A percentile compares a stretch with the other conserved stretches of the same genome.
phyloP scores from a whole-genome alignment of 2,888 invertebrate genomes.

The Calameuta filiformis region DNA sequence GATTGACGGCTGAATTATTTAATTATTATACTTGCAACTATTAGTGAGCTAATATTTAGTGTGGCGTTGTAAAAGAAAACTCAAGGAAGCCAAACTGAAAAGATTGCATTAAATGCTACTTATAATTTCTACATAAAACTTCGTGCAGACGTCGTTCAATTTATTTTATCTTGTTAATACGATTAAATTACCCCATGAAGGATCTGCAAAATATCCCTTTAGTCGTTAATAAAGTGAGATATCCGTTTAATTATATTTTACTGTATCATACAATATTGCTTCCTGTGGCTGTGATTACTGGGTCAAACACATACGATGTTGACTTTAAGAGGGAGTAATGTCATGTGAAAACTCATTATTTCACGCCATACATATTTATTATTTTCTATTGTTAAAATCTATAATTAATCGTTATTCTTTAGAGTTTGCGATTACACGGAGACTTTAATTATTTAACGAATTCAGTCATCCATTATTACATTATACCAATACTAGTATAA shows the following conservation, averaged over 20 bases:
- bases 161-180: neutral
- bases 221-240: neutral
- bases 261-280: slow-evolving; percentile 55
- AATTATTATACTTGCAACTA: neutral
- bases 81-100: neutral
- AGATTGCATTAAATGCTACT: neutral
- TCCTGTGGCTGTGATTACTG: slow-evolving; percentile 64
- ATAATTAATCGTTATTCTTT: slow-evolving; percentile 27
- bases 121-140: neutral
- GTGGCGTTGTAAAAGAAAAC: neutral
- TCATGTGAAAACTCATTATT: slow-evolving; percentile 60
- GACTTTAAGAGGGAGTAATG: slow-evolving; percentile 64
- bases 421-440: neutral
- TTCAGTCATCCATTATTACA: slow-evolving; percentile 4
- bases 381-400: slow-evolving; percentile 34
- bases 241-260: slow-evolving; percentile 6
- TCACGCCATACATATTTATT: slow-evolving; percentile 56
- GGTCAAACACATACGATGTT: slow-evolving; percentile 60
- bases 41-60: neutral
- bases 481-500: neutral
- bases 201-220: neutral
- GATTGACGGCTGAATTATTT: neutral
- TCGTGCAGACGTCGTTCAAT: neutral
- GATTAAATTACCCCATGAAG: neutral
- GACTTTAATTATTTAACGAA: neutral